Percentiles rank a stretch among this genome's conserved stretches.
phyloP scores from a whole-genome alignment of 2,888 invertebrate species.

The Himalopsyche japonica region DNA sequence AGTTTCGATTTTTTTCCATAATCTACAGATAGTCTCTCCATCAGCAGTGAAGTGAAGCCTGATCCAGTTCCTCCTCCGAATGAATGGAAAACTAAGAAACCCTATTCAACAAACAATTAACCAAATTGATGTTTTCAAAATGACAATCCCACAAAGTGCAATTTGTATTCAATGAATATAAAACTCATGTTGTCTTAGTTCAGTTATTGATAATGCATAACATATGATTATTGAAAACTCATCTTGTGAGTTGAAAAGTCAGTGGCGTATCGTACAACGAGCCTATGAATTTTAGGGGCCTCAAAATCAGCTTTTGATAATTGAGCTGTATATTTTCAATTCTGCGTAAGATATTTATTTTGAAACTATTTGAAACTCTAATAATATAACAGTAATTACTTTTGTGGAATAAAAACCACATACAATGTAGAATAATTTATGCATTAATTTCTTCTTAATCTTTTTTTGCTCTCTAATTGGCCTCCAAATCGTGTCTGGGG shows the following conservation, averaged over 20 bases:
- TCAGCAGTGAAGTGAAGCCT: slow-evolving; percentile 89
- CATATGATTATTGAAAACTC: not conserved
- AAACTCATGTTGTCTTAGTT: not conserved
- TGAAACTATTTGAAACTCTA: too few species aligned
- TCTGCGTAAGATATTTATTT: too few species aligned
- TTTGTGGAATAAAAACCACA: too few species aligned
- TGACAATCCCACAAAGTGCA: not conserved
- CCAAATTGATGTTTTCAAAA: not conserved
- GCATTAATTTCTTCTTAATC: too few species aligned
- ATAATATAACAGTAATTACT: too few species aligned
- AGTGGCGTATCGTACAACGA: too few species aligned
- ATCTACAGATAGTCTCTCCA: slow-evolving; percentile 90
- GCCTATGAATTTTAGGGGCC: too few species aligned
- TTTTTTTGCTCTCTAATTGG: too few species aligned
- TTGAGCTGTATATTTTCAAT: too few species aligned
- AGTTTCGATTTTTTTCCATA: slow-evolving; percentile 94
- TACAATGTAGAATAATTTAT: too few species aligned
- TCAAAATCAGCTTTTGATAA: too few species aligned
- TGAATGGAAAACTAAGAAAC: slow-evolving; percentile 91
- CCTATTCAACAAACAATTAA: slow-evolving; percentile 55
- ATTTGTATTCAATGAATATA: not conserved
- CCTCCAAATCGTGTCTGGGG: too few species aligned
- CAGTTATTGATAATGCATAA: not conserved
- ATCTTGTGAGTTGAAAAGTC: not conserved
- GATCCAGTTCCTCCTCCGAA: slow-evolving; percentile 91